Evolutionary conservation across 2,797 vertebrate genomes (phyloP).

Genomic region (Xenopus petersii): DNA sequence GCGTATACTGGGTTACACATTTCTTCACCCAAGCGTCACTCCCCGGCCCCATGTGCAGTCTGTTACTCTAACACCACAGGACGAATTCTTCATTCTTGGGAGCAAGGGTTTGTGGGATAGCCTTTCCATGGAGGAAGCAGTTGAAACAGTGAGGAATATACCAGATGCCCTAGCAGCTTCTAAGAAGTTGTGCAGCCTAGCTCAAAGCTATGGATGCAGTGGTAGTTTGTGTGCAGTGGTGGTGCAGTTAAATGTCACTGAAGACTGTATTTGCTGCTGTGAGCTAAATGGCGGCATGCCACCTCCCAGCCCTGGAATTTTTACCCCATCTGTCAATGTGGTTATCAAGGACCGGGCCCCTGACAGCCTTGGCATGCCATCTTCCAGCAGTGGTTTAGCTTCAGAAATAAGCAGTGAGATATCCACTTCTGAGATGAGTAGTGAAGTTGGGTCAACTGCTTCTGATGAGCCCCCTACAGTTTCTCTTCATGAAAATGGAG

Average conservation of each 20-base stretch:
- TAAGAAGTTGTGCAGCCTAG: slow-evolving; percentile 94
- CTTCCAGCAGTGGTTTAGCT: slow-evolving; percentile 85
- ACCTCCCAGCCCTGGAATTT: slow-evolving; percentile 82
- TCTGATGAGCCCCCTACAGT: slow-evolving; percentile 84
- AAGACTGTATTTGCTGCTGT: slow-evolving; percentile 96
- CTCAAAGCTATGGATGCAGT: slow-evolving; percentile 92
- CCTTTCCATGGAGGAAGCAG: slow-evolving; percentile 80
- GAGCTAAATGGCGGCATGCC: slow-evolving; percentile 70
- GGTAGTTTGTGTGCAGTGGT: slow-evolving; percentile 92
- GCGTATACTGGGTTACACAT: slow-evolving; percentile 94
- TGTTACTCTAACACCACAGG: slow-evolving; percentile 85
- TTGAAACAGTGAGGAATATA: slow-evolving; percentile 86
- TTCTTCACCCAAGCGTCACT: slow-evolving; percentile 92
- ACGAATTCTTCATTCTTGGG: slow-evolving; percentile 96
- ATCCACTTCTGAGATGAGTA: slow-evolving; percentile 97
- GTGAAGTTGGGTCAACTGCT: slow-evolving; percentile 95
- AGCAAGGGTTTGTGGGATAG: slow-evolving; percentile 92
- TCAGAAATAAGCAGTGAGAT: slow-evolving; percentile 96
- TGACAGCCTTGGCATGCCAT: slow-evolving; percentile 75
- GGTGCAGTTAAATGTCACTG: slow-evolving; percentile 90
- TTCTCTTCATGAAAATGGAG: slow-evolving; percentile 71
- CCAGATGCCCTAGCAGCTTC: slow-evolving; percentile 88
- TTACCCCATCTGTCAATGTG: slow-evolving; percentile 75
- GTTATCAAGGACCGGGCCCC: slow-evolving; percentile 73
- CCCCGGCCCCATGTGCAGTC: slow-evolving; percentile 90